These are phyloP conservation scores for Eriocheir sinensis DNA, from an alignment of 1,140 invertebrate genomes.

Conservation along the genomic window DNA sequence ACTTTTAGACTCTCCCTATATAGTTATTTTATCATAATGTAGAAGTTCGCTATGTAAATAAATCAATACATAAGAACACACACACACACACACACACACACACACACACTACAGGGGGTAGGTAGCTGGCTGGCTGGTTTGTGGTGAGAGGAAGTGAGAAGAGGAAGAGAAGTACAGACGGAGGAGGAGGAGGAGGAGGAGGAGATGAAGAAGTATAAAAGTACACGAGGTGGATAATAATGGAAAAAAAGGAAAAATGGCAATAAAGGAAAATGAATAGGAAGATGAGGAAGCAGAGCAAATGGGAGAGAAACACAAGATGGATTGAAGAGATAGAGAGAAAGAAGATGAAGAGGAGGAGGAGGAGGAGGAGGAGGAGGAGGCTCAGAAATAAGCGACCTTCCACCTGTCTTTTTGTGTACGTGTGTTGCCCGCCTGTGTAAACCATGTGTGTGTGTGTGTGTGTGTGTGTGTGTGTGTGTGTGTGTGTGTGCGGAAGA, in stretches of 20 bases:
- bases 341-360: background rate
- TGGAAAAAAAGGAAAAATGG: too few relatives aligned
- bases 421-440: background rate
- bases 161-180: background rate
- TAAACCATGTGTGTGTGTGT: slow-evolving; percentile 24
- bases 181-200: slow-evolving; percentile 8
- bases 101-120: background rate
- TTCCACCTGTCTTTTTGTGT: background rate
- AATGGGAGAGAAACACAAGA: too few relatives aligned
- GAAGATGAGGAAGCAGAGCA: background rate
- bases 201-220: too few relatives aligned
- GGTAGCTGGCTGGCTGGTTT: background rate
- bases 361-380: background rate
- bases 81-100: slow-evolving; percentile 22
- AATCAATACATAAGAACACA: background rate
- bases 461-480: slow-evolving; percentile 22
- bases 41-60: too few relatives aligned
- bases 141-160: background rate
- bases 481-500: slow-evolving; percentile 9
- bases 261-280: too few relatives aligned
- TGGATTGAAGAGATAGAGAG: too few relatives aligned
- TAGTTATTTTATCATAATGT: too few relatives aligned
- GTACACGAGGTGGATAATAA: too few relatives aligned
- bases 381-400: background rate
- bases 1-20: too few relatives aligned